Conservation (phyloP, 1,140 invertebrate genomes). For the Microvelia longipes region DNA sequence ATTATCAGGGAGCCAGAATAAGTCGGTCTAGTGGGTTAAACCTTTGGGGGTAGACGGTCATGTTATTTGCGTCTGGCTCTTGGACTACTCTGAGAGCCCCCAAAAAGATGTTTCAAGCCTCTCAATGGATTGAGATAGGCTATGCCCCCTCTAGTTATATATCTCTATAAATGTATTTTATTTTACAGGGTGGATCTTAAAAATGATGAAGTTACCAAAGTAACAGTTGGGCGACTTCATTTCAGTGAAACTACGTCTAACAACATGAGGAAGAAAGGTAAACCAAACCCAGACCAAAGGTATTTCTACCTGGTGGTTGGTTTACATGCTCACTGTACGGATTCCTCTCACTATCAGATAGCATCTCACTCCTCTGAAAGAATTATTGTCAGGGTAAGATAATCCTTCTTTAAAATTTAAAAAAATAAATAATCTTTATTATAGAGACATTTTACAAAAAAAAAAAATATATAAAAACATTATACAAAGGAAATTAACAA, state of each 20-base stretch:
- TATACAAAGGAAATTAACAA: no score
- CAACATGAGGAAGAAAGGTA: slow-evolving; percentile 97
- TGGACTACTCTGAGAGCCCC: no score
- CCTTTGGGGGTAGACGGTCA: no score
- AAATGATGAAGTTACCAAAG: slow-evolving; percentile 64
- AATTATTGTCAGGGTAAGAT: slow-evolving; percentile 82
- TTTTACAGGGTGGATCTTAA: slow-evolving; percentile 62
- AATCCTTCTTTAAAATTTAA: background rate
- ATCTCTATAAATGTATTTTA: no score
- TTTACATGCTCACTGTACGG: slow-evolving; percentile 72
- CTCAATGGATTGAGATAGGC: no score
- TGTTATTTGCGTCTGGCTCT: no score
- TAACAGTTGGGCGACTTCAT: slow-evolving; percentile 89
- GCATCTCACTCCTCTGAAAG: slow-evolving; percentile 82
- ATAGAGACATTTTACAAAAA: no score
- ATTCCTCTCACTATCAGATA: slow-evolving; percentile 54
- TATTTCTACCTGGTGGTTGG: slow-evolving; percentile 87
- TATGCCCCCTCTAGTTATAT: no score
- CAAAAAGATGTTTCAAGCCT: no score
- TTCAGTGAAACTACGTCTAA: slow-evolving; percentile 97
- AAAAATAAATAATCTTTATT: background rate
- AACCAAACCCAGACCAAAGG: slow-evolving; percentile 94
- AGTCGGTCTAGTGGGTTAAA: no score
- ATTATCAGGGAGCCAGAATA: no score
- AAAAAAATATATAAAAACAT: no score